Conservation (phyloP, 1,140 invertebrate genomes). For the Colletes gigas region DNA sequence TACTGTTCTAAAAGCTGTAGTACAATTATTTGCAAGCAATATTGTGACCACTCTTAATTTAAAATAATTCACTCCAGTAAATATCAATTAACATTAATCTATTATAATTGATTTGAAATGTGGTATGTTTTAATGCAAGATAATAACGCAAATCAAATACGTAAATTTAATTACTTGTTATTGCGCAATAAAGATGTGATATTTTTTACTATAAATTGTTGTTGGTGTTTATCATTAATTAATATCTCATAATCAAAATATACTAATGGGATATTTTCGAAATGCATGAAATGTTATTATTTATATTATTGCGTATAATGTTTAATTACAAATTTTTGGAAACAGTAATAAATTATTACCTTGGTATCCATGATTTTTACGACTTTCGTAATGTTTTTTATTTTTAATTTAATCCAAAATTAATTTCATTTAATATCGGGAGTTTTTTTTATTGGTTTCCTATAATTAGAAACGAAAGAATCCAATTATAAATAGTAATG, state of each 20-base stretch:
- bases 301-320: slow-evolving; percentile 2
- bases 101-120: not conserved
- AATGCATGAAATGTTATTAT: not conserved
- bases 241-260: not conserved
- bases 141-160: not conserved
- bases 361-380: not conserved
- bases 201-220: slow-evolving; percentile 17
- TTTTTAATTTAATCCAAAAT: not conserved
- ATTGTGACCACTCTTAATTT: not conserved
- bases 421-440: not conserved
- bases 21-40: not conserved
- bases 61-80: not conserved
- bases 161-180: not conserved
- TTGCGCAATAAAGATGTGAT: slow-evolving; percentile 26
- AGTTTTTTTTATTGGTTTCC: not conserved
- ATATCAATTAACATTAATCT: not conserved
- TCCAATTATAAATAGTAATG: not conserved
- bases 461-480: not conserved
- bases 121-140: not conserved
- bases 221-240: slow-evolving; percentile 1
- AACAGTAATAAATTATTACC: not conserved
- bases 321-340: not conserved
- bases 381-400: not conserved
- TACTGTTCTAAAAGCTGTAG: not conserved
- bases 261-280: not conserved